Evolutionary conservation across 2,797 vertebrate species (phyloP), one percentile per base, ranked within the genome.

Genomic region (Pangasius sanitwongsei): DNA sequence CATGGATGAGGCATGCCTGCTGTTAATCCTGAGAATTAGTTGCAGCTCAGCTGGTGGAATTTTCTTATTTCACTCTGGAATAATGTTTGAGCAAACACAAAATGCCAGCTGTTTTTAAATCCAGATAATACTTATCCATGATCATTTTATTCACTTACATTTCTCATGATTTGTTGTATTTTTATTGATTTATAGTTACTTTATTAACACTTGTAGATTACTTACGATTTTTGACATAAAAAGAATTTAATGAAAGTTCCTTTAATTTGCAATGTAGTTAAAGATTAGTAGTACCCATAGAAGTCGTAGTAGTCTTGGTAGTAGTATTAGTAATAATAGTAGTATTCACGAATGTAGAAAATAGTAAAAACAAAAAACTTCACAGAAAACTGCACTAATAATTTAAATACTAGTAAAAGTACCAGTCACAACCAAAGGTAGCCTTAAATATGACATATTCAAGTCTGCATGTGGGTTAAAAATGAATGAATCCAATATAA

Each of bases 341-440:
- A 67, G 61, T 67, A 84, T 31, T 84, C 41, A 65, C 48, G 28
- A 48, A 83, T 50, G 61, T 48, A 28, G 28, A 83, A 67, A 65
- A 63, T 37, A 4, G 18, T 11, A 23, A 72, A 41, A 70, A 70
- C 9, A 2, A 23, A 61, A 77, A 28, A 74, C 15, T 11, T 5
- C 48, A 78, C 25, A 78, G 13, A 50, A 55, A 34, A 55, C 6
- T 78, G 13, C 75, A 31, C 28, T 74, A 44, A 44, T 11, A 48
- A 77, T 77, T 50, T 77, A 28, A 28, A 12, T 28, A 77, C 11
- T 77, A 48, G 25, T 28, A 77, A 28, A 77, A 13, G 7, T 12
- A 48, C 37, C 20, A 48, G 41, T 11, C 12, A 44, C 34, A 82
- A 82, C 20, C 18, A 0, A 83, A 28, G 6, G 59, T 65, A 34